These are phyloP conservation scores for Diadema setosum DNA, from an alignment of 35 echinoderm and acorn worm species.

Conservation along the genomic window DNA sequence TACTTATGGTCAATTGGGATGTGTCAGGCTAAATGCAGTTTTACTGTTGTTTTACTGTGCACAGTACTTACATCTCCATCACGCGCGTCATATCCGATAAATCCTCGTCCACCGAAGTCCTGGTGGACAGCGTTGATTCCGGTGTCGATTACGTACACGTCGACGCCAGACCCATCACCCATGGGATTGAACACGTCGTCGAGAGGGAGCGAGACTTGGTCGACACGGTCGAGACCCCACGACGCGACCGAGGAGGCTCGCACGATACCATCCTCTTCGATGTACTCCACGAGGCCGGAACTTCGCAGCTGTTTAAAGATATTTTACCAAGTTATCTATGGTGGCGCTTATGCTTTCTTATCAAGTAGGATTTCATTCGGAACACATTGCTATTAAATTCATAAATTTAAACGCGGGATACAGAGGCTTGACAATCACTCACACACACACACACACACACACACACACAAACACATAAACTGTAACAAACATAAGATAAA, in stretches of 20 bases:
- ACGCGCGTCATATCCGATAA: slow-evolving; percentile 24
- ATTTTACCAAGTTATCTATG: neutral
- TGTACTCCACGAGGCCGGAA: slow-evolving; percentile 28
- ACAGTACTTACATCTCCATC: slow-evolving; percentile 29
- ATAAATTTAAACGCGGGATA: neutral
- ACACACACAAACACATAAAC: too few species aligned
- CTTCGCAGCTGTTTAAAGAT: slow-evolving; percentile 37
- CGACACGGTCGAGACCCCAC: slow-evolving; percentile 72
- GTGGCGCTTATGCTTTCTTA: neutral
- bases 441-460: too few species aligned
- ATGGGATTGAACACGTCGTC: slow-evolving; percentile 24
- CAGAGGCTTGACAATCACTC: neutral
- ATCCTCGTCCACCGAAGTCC: slow-evolving; percentile 38
- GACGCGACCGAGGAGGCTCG: neutral
- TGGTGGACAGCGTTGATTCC: slow-evolving; percentile 26
- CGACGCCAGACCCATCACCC: slow-evolving; percentile 33
- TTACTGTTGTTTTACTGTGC: too few species aligned
- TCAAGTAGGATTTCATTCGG: neutral
- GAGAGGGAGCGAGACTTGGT: slow-evolving; percentile 51
- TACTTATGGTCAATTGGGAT: too few species aligned
- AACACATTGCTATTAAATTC: neutral
- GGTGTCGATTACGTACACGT: slow-evolving; percentile 65
- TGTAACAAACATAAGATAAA: too few species aligned
- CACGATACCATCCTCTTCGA: slow-evolving; percentile 57
- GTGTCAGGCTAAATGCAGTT: too few species aligned